Conservation (phyloP, 2,797 vertebrate species). For the Antennarius maculatus region DNA sequence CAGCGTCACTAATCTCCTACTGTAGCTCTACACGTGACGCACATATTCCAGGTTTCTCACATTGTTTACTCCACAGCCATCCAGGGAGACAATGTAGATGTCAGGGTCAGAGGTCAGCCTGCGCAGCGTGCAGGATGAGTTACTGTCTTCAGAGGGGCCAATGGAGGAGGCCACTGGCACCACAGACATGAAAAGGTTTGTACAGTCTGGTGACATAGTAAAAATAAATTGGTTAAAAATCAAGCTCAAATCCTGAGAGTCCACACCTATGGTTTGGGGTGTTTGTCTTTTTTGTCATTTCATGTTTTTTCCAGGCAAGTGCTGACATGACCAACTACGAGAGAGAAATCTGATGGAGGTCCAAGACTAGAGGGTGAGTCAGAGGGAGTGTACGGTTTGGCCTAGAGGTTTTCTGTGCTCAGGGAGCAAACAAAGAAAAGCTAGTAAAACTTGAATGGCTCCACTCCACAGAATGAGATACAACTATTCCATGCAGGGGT, state of each 20-base stretch:
- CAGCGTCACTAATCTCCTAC: no score
- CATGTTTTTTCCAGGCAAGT: constrained; percentile 6
- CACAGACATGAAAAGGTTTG: constrained; percentile 41
- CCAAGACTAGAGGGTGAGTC: constrained; percentile 42
- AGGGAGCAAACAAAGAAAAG: constrained; percentile 12
- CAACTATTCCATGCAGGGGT: constrained; percentile 1
- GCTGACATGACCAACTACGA: constrained; percentile 2
- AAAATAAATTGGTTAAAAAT: background rate
- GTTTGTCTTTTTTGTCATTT: background rate
- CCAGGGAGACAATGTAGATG: constrained; percentile 47
- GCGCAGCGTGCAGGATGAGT: constrained; percentile 47
- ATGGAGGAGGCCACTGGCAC: constrained; percentile 25
- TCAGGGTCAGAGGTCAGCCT: constrained; percentile 55
- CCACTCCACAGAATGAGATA: constrained; percentile 5
- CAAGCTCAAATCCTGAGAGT: background rate
- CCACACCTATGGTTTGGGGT: background rate
- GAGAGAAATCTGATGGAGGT: constrained; percentile 16
- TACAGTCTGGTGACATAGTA: constrained; percentile 41
- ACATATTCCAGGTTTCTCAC: background rate
- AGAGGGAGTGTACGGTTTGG: constrained; percentile 3
- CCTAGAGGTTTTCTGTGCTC: constrained; percentile 19
- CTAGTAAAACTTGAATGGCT: background rate
- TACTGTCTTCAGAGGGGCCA: constrained; percentile 11
- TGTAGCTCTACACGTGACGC: fast-evolving
- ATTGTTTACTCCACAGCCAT: constrained; percentile 56